Base-by-base conservation (phyloP, 2,888 invertebrate species). In the Gari tellinella region DNA sequence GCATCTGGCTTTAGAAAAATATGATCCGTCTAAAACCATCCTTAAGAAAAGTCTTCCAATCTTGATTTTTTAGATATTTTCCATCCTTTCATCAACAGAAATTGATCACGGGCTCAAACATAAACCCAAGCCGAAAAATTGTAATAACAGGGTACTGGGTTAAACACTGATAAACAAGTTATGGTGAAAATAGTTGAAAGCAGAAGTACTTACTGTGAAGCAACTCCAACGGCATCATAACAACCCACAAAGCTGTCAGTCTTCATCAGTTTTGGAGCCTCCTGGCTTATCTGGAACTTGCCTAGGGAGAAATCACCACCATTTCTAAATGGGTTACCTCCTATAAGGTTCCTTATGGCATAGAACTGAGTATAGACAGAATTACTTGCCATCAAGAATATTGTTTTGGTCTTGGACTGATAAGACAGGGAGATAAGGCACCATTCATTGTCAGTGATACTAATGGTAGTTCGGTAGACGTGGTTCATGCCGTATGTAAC, bases 161-260 rank as follows among this genome's bases (percentile, higher is more conserved):
- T n/a, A n/a, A n/a, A n/a, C n/a, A n/a, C n/a, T n/a, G n/a, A n/a
- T n/a, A n/a, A n/a, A n/a, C n/a, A n/a, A n/a, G n/a, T n/a, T n/a
- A n/a, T n/a, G n/a, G n/a, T n/a, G n/a, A n/a, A n/a, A n/a, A n/a
- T n/a, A 49, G 10, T 12, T 21, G n/a, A 21, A 14, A 23, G 25
- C 19, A 12, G 5, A 5, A 1, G 12, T 14, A 57, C 65, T 60
- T 64, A 74, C 73, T 17, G 60, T 17, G 49, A 49, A 19, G 73
- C 68, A 64, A 74, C 46, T 23, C 55, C 68, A 21, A 74, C 31
- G 5, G 73, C 41, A n/a, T 74, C 73, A 56, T 40, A 74, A 31
- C 73, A 74, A 4, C 73, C 73, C 15, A 74, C 64, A 51, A 74
- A 68, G 19, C 37, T 38, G 40, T 74, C 73, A 21, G 53, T 51